Evolutionary conservation across 2,888 invertebrate genomes (phyloP), one percentile per base, ranked within the genome.

Genomic region (Dusona sp.): DNA sequence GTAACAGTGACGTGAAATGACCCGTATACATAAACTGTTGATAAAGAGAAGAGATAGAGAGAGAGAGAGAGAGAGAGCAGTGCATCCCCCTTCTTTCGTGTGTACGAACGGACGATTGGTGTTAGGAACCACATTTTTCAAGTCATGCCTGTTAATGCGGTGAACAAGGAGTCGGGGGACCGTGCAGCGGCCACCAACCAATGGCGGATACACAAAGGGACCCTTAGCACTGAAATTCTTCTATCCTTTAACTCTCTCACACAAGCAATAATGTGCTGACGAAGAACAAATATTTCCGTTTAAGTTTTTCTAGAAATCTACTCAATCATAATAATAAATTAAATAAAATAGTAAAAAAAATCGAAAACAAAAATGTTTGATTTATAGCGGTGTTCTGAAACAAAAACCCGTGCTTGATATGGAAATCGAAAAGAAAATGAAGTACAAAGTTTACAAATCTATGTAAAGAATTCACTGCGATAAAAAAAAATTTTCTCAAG

Each of bases 81-180:
- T 77, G 74, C 83, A 78, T 86, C 83, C 81, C 79, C 64, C 81
- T 45, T 80, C 65, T 81, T 73, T 79, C 77, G 72, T 51, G 65
- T 87, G 88, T 89, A 89, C 89, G 88, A 86, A 89, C 88, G 89
- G 88, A 90, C 87, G 90, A 88, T 90, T 90, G 91, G 92, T 92
- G 92, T 93, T 93, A 92, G 92, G 91, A 92, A 92, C 91, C 92
- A 90, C 92, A 93, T 93, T 93, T 93, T 93, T 93, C 93, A 92
- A 93, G 92, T 93, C 92, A 93, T 92, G 92, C 92, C 91, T 91
- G 93, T 92, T 93, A 93, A 93, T 93, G 92, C 91, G 91, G 90
- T 88, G 90, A 89, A 89, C 90, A 90, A 90, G 90, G 87, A 88
- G 85, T 79, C 84, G 33, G 86, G 42, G 82, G 67, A 72, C 79